These are phyloP conservation scores for Paguma larvata DNA, from an alignment of 2,797 vertebrate species.

Conservation along the genomic window DNA sequence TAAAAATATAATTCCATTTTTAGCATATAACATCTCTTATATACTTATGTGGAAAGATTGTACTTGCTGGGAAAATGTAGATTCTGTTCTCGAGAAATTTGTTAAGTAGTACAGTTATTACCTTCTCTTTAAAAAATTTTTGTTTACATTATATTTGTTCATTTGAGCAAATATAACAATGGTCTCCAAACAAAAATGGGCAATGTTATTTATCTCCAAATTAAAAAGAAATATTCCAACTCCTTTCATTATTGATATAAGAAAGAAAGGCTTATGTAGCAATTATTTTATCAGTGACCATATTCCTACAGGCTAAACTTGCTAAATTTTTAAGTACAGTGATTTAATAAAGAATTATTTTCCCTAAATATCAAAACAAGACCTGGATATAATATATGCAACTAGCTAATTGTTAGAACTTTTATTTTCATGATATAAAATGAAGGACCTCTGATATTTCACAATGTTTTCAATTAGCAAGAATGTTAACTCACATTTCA, in stretches of 20 bases:
- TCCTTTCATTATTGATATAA: not conserved
- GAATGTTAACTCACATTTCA: constrained; percentile 30
- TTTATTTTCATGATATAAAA: constrained; percentile 1
- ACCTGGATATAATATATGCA: constrained; percentile 12
- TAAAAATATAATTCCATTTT: not conserved
- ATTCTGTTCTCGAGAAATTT: not conserved
- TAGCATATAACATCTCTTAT: not conserved
- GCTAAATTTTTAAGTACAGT: not conserved
- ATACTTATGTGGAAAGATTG: not conserved
- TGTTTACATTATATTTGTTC: not conserved
- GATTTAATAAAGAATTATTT: constrained; percentile 7
- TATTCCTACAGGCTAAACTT: not conserved
- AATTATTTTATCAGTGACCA: constrained; percentile 1
- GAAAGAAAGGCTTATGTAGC: not conserved
- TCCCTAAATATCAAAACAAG: constrained; percentile 33
- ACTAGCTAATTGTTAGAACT: not conserved
- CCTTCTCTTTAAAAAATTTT: not conserved
- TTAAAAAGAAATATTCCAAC: not conserved
- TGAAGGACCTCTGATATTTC: not conserved
- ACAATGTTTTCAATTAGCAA: constrained; percentile 8
- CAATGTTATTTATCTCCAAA: constrained; percentile 3
- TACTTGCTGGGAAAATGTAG: not conserved
- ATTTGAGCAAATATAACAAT: constrained; percentile 10
- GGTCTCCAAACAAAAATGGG: not conserved
- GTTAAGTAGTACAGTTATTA: not conserved